Conservation (phyloP, 2,797 vertebrate species). For the Emys orbicularis region DNA sequence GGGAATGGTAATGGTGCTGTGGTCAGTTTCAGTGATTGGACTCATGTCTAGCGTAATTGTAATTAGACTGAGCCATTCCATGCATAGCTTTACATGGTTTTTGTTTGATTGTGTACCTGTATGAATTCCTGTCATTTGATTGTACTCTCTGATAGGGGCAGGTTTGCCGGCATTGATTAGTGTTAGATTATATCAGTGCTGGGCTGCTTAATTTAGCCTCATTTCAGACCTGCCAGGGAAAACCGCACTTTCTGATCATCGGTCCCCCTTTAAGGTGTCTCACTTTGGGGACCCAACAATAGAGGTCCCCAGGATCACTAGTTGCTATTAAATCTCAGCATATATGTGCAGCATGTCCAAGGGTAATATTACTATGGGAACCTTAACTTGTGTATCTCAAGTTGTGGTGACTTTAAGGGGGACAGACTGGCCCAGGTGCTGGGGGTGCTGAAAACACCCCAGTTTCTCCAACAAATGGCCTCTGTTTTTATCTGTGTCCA, state of each 20-base stretch:
- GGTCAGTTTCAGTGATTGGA: conserved; percentile 63
- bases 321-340: not conserved
- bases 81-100: conserved; percentile 32
- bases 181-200: conserved; percentile 15
- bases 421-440: no score
- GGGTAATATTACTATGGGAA: not conserved
- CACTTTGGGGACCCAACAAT: not conserved
- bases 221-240: not conserved
- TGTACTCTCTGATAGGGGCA: conserved; percentile 47
- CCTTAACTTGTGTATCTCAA: not conserved
- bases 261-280: not conserved
- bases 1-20: not conserved
- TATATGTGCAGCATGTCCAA: not conserved
- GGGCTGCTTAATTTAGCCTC: conserved; percentile 5
- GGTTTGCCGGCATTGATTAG: not conserved
- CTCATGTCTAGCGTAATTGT: not conserved
- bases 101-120: conserved; percentile 59
- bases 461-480: not conserved
- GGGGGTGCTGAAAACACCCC: not conserved
- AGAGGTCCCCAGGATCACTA: not conserved
- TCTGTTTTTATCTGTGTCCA: not conserved
- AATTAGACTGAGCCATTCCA: conserved; percentile 26
- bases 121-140: conserved; percentile 63
- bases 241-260: not conserved
- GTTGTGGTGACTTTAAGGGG: not conserved